Base-by-base conservation (phyloP, 1,140 invertebrate species). In the Orussus abietinus region DNA sequence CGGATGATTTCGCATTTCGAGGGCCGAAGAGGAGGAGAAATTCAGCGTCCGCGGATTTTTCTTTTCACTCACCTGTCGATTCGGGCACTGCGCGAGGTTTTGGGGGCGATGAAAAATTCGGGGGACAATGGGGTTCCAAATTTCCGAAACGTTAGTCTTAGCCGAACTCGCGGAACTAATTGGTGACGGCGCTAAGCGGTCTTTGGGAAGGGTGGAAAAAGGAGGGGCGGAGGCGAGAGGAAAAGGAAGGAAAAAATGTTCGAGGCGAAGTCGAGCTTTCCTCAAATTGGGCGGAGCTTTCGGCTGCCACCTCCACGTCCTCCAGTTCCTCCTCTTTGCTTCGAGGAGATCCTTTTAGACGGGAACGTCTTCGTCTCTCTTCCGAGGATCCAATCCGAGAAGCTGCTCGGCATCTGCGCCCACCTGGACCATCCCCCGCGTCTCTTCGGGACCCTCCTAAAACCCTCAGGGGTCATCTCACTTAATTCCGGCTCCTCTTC, bases 111-210 rank as follows among this genome's bases (percentile, higher is more conserved):
- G 11, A 1, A 31, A 5, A n/a, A 31, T 7, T 31, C 5, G 30
- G 6, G 5, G 25, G n/a, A 7, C 11, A 10, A 26, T 26, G 9
- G 9, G 1, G 11, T 9, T 10, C 9, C n/a, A n/a, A n/a, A n/a
- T n/a, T n/a, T n/a, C n/a, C n/a, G n/a, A n/a, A 47, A 45, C 45
- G 43, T 39, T 7, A 35, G 44, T 28, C 14, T 38, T 38, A 34
- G 42, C 39, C 41, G 50, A 45, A 53, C 34, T 45, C 33, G 51
- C 51, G 55, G 44, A 59, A 69, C 66, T 69, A 66, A 66, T 69
- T 62, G 61, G 9, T 49, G 26, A 13, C 21, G 45, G 41, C 41
- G 50, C 37, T 53, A 64, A 59, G 62, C 39, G 48, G 49, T 43
- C 37, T 49, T 29, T 49, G 36, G 42, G 54, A 53, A 42, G 42